Conservation (phyloP, 2,797 vertebrate species). For the Rhinichthys osculus region DNA sequence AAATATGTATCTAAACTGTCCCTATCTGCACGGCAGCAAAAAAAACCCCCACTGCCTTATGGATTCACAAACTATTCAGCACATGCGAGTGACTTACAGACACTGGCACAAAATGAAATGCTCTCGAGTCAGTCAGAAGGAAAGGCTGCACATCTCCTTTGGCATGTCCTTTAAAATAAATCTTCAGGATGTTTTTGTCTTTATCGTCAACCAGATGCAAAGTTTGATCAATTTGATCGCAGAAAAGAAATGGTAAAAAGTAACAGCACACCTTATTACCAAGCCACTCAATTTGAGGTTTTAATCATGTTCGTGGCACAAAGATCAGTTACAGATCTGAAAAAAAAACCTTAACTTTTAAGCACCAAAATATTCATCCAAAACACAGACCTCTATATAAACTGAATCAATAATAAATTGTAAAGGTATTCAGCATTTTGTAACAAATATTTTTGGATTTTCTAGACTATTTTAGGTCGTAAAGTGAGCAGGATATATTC, state of each 20-base stretch:
- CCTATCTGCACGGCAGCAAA: conserved; percentile 18
- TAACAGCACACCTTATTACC: background rate
- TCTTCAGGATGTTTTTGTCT: background rate
- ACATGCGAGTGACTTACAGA: background rate
- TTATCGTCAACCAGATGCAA: background rate
- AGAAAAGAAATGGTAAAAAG: background rate
- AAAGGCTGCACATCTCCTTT: background rate
- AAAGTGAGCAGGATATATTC: too few relatives aligned
- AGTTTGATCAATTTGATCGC: background rate
- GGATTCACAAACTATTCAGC: background rate
- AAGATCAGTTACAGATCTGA: background rate
- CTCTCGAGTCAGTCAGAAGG: background rate
- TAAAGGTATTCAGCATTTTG: too few relatives aligned
- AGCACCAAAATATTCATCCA: too few relatives aligned
- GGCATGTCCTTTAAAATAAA: background rate
- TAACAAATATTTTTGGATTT: too few relatives aligned
- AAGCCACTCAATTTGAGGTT: background rate
- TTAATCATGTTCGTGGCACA: background rate
- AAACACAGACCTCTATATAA: too few relatives aligned
- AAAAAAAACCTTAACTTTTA: background rate
- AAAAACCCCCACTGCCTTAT: background rate
- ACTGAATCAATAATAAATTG: too few relatives aligned
- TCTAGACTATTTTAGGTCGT: too few relatives aligned
- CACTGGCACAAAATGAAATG: background rate
- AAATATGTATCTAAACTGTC: conserved; percentile 38